phyloP scores from a whole-genome alignment of 2,113 vertebrate genomes.

The Ceuthmochares aereus region DNA sequence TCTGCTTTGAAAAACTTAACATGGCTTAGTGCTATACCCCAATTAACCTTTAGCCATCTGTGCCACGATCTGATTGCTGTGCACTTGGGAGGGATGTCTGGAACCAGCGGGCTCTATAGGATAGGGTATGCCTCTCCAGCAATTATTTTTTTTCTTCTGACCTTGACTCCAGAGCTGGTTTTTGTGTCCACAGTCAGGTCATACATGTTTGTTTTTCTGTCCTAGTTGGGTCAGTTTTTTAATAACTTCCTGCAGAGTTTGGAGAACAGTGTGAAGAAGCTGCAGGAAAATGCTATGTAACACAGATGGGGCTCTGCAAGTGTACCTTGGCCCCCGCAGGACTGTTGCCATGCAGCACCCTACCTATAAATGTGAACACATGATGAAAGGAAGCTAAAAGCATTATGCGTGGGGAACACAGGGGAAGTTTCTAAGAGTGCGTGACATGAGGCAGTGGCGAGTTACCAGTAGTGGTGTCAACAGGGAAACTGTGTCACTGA shows the following conservation, averaged over 20 bases:
- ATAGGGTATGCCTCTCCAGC: neutral
- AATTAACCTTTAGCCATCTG: rapidly evolving
- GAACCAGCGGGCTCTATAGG: neutral
- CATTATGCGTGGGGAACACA: rapidly evolving
- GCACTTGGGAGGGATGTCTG: neutral
- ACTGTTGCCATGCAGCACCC: neutral
- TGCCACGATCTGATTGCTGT: rapidly evolving
- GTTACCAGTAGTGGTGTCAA: neutral
- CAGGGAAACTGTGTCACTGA: neutral
- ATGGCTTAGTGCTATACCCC: neutral
- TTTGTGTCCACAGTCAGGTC: neutral
- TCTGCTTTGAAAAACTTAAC: neutral
- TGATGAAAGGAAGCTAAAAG: neutral
- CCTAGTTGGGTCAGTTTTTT: neutral
- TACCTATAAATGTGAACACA: neutral
- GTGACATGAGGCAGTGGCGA: neutral
- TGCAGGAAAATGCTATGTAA: rapidly evolving
- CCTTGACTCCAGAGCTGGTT: neutral
- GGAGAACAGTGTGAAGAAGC: neutral
- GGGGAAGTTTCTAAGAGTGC: neutral
- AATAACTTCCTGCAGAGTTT: neutral
- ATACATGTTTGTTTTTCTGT: neutral
- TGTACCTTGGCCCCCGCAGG: neutral
- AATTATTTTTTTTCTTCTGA: neutral
- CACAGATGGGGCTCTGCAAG: neutral